Evolutionary conservation across 2,113 vertebrate genomes (phyloP).

Genomic region (Megalops atlanticus): DNA sequence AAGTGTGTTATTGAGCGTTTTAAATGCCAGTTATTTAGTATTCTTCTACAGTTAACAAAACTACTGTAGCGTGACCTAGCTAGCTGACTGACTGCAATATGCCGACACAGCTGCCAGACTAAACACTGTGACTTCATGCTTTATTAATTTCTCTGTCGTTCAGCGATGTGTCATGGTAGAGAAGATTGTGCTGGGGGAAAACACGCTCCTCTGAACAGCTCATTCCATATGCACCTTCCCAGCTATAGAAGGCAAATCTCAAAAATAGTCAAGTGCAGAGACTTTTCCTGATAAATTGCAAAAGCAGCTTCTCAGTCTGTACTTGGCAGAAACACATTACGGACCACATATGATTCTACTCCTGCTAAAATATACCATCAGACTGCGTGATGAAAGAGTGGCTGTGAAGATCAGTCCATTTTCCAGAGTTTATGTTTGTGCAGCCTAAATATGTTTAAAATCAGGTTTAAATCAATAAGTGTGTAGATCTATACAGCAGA

Average conservation of each 20-base stretch:
- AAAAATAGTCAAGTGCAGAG: not conserved
- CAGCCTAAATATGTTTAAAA: no score
- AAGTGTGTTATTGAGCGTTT: constrained; percentile 1
- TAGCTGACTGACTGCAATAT: constrained; percentile 38
- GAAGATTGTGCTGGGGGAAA: not conserved
- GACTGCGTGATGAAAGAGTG: no score
- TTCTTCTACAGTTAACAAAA: constrained; percentile 28
- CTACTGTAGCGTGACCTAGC: constrained; percentile 17
- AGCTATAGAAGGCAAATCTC: not conserved
- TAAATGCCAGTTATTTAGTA: constrained; percentile 22
- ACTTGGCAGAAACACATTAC: no score
- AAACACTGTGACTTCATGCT: constrained; percentile 30
- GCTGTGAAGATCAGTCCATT: no score
- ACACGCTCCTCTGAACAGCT: not conserved
- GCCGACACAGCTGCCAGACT: constrained; percentile 38
- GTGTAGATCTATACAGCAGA: no score
- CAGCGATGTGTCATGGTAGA: not conserved
- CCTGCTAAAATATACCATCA: no score
- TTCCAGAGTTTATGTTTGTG: no score
- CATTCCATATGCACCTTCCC: not conserved
- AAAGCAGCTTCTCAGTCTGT: no score
- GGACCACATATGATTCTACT: no score
- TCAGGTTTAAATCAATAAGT: no score
- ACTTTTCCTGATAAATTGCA: no score
- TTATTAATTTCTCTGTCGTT: constrained; percentile 32